These are phyloP conservation scores for Scaeva pyrastri DNA, from an alignment of 2,888 invertebrate genomes.

Conservation along the genomic window DNA sequence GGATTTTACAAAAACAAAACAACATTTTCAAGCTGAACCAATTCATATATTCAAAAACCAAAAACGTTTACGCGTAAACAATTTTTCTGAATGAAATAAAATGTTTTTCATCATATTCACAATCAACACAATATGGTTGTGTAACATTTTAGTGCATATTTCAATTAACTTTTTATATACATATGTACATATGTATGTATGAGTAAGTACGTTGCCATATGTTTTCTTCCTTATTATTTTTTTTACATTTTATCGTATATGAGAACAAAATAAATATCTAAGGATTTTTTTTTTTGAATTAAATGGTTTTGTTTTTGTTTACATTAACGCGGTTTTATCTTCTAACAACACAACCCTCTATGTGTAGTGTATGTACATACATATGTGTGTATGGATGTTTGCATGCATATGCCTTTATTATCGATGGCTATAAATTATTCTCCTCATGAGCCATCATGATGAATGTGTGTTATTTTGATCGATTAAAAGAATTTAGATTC, in stretches of 20 bases:
- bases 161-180: neutral
- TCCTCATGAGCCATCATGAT: neutral
- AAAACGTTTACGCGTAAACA: too few relatives aligned
- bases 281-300: neutral
- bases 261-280: constrained; percentile 1
- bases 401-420: neutral
- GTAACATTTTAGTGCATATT: neutral
- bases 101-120: neutral
- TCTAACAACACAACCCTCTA: constrained; percentile 5
- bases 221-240: neutral
- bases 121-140: constrained; percentile 2
- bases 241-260: constrained; percentile 1
- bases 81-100: neutral
- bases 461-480: constrained; percentile 3
- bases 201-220: constrained; percentile 2
- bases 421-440: neutral
- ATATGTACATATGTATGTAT: too few relatives aligned
- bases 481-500: constrained; percentile 3
- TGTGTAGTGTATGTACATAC: too few relatives aligned
- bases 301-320: neutral
- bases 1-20: too few relatives aligned
- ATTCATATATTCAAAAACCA: neutral
- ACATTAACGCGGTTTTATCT: constrained; percentile 7
- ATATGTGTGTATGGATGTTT: neutral
- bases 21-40: too few relatives aligned